These are phyloP conservation scores for Drosophila erecta DNA, from an alignment of 1,140 invertebrate species.

Conservation along the genomic window DNA sequence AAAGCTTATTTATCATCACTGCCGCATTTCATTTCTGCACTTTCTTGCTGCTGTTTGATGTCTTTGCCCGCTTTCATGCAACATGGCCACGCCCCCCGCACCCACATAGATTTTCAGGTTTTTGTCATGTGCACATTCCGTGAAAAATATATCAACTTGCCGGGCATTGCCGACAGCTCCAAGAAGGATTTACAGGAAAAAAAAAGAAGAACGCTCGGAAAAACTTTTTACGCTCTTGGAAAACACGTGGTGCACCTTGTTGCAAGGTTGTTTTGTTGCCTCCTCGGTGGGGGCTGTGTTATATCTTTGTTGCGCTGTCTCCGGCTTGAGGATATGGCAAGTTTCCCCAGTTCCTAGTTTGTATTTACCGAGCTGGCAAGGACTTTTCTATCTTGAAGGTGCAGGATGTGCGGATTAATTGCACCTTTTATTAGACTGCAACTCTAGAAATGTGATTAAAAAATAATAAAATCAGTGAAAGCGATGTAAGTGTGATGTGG, in stretches of 20 bases:
- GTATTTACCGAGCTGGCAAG: conserved; percentile 35
- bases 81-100: conserved; percentile 17
- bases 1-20: conserved; percentile 8
- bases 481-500: too few species aligned
- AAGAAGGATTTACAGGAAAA: conserved; percentile 56
- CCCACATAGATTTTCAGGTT: conserved; percentile 11
- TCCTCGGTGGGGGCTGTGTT: conserved; percentile 18
- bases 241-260: conserved; percentile 50
- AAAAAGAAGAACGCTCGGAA: conserved; percentile 26
- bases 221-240: conserved; percentile 45
- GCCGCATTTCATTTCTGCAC: conserved; percentile 22
- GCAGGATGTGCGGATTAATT: conserved; percentile 34
- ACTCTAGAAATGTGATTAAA: background rate
- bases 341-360: conserved; percentile 13
- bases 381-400: conserved; percentile 9
- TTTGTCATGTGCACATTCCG: conserved; percentile 47
- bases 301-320: conserved; percentile 38
- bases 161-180: conserved; percentile 57
- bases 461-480: background rate
- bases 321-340: conserved; percentile 25
- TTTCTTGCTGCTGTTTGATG: conserved; percentile 46
- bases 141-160: conserved; percentile 65
- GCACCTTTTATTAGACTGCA: conserved; percentile 1
- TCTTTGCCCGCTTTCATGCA: conserved; percentile 49
- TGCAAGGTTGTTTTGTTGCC: conserved; percentile 41